Evolutionary conservation across 2,888 invertebrate genomes (phyloP).

Genomic region (Exocentrus adspersus): DNA sequence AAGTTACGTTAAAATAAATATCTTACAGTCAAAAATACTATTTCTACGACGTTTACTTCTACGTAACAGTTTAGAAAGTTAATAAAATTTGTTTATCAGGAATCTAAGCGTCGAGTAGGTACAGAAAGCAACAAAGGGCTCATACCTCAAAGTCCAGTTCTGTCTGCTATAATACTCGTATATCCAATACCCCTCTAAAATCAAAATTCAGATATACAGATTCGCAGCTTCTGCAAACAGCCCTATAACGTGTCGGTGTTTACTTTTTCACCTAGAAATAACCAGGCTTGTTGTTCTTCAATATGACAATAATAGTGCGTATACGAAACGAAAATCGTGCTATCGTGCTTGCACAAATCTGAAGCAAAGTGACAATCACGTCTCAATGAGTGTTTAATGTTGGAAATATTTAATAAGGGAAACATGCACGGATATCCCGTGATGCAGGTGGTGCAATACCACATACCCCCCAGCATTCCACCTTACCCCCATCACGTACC

Average conservation of each 20-base stretch:
- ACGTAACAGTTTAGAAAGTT: too few species aligned
- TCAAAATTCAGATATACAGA: conserved; percentile 46
- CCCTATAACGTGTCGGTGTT: conserved; percentile 25
- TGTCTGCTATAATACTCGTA: conserved; percentile 26
- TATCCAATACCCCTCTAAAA: conserved; percentile 42
- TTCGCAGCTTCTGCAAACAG: conserved; percentile 45
- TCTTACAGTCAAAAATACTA: too few species aligned
- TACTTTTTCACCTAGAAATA: conserved; percentile 4
- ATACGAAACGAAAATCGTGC: background rate
- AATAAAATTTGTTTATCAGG: too few species aligned
- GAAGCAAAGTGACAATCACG: conserved; percentile 17
- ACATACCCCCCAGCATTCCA: conserved; percentile 66
- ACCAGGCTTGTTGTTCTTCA: conserved; percentile 1
- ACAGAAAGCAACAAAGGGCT: too few species aligned
- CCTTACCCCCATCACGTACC: conserved; percentile 58
- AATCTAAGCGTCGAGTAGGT: too few species aligned
- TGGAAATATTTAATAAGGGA: background rate
- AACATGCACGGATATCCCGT: conserved; percentile 73
- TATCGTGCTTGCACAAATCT: conserved; percentile 6
- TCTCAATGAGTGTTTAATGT: conserved; percentile 6
- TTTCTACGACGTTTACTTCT: too few species aligned
- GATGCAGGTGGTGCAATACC: conserved; percentile 75
- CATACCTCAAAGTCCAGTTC: conserved; percentile 19
- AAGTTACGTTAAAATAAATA: too few species aligned
- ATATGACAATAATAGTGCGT: conserved; percentile 11